Conservation (phyloP, 2,113 vertebrate species). For the Vulpes lagopus region DNA sequence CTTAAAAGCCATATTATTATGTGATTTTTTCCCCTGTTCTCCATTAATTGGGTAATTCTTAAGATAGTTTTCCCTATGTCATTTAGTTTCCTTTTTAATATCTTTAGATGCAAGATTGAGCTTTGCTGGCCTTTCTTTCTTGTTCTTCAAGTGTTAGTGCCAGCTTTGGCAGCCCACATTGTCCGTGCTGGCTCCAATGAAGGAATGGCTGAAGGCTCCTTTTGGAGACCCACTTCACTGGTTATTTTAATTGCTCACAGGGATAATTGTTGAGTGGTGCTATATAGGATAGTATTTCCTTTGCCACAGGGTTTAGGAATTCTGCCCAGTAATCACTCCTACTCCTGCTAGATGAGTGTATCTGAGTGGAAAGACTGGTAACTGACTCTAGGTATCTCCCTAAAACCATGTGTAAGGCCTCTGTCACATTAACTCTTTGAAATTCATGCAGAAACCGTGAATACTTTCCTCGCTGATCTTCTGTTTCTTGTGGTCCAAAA, state of each 20-base stretch:
- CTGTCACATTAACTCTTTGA: conserved; percentile 29
- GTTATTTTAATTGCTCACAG: conserved; percentile 73
- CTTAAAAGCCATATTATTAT: conserved; percentile 36
- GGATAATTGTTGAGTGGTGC: conserved; percentile 67
- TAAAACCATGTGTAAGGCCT: neutral
- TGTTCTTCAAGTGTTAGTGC: neutral
- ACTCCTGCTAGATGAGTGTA: conserved; percentile 15
- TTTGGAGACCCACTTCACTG: conserved; percentile 66
- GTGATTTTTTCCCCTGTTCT: neutral
- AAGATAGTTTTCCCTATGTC: conserved; percentile 43
- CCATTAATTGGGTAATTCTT: conserved; percentile 21
- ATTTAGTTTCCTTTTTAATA: conserved; percentile 52
- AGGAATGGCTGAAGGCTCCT: conserved; percentile 49
- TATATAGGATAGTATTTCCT: conserved; percentile 56
- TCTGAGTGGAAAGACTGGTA: conserved; percentile 53
- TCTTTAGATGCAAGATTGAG: conserved; percentile 50
- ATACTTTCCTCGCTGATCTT: conserved; percentile 2
- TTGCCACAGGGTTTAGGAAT: conserved; percentile 64
- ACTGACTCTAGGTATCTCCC: neutral
- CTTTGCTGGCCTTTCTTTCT: conserved; percentile 56
- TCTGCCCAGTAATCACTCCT: conserved; percentile 58
- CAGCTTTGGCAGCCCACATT: conserved; percentile 37
- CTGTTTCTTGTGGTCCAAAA: neutral
- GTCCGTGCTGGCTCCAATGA: conserved; percentile 42
- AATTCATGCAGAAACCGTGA: neutral